Evolutionary conservation across 2,797 vertebrate genomes (phyloP), one percentile per base, ranked within the genome.

Genomic region (Sebastes flavidus): DNA sequence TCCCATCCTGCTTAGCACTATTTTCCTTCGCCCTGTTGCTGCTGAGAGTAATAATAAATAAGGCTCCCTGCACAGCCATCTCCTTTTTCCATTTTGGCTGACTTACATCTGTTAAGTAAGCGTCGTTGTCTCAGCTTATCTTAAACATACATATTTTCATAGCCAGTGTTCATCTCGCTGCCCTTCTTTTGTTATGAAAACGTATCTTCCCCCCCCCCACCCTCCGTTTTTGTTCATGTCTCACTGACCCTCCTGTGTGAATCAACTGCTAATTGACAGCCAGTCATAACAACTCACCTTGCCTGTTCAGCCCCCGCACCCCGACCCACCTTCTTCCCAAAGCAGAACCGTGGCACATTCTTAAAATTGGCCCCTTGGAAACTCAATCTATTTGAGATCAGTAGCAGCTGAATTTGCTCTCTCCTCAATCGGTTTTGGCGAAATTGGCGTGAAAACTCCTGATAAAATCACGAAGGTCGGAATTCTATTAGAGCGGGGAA

Each of bases 201-300:
- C 46, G 7, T 90, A 94, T 90, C 90, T 78, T 88, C 5, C 0
- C 3, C 14, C 29, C 6, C 27, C 20, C 12, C 13, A 2, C 2
- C 36, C 49, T 0, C 36, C 42, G 30, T 62, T 81, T 83, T 70
- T 78, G 70, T 76, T 70, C 82, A 29, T 81, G 87, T 91, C 87
- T 94, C 77, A 24, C 83, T 91, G 93, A 94, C 92, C 93, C 90
- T 94, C 89, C 77, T 90, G 87, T 91, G 90, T 92, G 92, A 95
- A 95, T 93, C 92, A 94, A 91, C 94, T 92, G 93, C 89, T 95
- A 95, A 95, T 95, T 95, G 95, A 96, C 95, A 95, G 94, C 91
- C 92, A 96, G 95, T 95, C 95, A 96, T 94, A 96, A 96, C 94
- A 96, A 90, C 84, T 94, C 92, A 87, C 92, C 92, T 93, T 88